Evolutionary conservation across 2,797 vertebrate species (phyloP).

Genomic region (Varecia variegata): DNA sequence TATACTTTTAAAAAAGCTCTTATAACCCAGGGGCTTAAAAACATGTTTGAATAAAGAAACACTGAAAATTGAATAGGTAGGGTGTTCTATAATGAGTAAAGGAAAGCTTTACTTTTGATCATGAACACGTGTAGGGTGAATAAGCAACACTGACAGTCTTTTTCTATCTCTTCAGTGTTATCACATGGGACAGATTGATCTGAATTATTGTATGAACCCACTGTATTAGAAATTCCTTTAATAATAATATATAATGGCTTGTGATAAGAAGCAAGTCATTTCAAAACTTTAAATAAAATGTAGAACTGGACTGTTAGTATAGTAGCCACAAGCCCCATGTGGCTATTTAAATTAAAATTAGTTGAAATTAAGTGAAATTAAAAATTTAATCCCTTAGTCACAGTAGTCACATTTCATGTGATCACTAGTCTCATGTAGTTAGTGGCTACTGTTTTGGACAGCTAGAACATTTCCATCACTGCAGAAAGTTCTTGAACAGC

Average conservation of each 20-base stretch:
- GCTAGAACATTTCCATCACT: neutral
- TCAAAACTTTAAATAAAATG: slow-evolving; percentile 19
- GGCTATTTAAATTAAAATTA: slow-evolving; percentile 42
- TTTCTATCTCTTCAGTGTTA: neutral
- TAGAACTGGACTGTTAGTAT: neutral
- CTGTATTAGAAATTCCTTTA: neutral
- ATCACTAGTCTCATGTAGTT: neutral
- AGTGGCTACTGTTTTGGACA: neutral
- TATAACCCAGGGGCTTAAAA: neutral
- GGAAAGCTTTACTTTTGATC: slow-evolving; percentile 34
- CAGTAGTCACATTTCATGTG: neutral
- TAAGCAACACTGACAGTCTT: neutral
- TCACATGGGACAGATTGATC: neutral
- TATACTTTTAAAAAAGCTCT: slow-evolving; percentile 4
- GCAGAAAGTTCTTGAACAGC: neutral
- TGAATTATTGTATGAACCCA: neutral
- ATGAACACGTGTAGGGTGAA: neutral
- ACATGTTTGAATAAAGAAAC: neutral
- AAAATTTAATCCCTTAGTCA: neutral
- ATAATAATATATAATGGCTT: neutral
- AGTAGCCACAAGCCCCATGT: neutral
- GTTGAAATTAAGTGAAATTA: neutral
- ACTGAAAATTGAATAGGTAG: neutral
- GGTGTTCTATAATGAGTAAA: neutral
- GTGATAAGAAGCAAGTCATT: slow-evolving; percentile 28